Conservation (phyloP, 2,888 invertebrate species). For the Aplocera efformata region DNA sequence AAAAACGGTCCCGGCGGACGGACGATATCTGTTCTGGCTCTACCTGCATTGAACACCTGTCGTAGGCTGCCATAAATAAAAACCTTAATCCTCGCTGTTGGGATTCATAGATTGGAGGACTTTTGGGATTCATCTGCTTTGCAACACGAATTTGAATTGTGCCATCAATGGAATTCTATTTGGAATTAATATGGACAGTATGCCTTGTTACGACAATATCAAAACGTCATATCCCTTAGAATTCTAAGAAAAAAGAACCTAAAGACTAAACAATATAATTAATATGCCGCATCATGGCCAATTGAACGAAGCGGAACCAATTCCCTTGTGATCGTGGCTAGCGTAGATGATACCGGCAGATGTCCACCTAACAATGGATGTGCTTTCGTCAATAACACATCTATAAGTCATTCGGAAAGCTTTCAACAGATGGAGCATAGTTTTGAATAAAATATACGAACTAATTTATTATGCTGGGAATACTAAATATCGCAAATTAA, state of each 20-base stretch:
- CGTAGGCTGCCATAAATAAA: constrained; percentile 45
- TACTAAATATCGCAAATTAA: constrained; percentile 9
- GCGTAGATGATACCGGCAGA: constrained; percentile 47
- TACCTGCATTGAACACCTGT: constrained; percentile 76
- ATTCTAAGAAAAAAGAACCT: constrained; percentile 4
- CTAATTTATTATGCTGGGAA: constrained; percentile 8
- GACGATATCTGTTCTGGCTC: constrained; percentile 39
- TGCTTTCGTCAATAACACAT: constrained; percentile 44
- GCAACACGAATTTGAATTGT: constrained; percentile 9
- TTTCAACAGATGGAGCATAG: constrained; percentile 14
- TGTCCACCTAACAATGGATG: constrained; percentile 50
- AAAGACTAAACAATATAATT: constrained; percentile 23
- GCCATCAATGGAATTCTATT: constrained; percentile 6
- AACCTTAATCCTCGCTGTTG: constrained; percentile 28
- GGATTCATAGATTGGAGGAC: constrained; percentile 19
- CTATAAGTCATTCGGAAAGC: constrained; percentile 19
- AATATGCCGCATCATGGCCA: constrained; percentile 37
- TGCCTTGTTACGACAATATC: constrained; percentile 5
- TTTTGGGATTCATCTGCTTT: constrained; percentile 20
- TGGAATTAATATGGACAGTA: constrained; percentile 1
- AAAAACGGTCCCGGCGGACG: constrained; percentile 44
- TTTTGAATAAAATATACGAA: constrained; percentile 8
- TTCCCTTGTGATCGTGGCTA: constrained; percentile 35
- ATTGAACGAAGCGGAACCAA: constrained; percentile 36
- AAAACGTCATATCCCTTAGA: constrained; percentile 3